Evolutionary conservation across 2,888 invertebrate genomes (phyloP), one percentile per base, ranked within the genome.

Genomic region (Malachius bipustulatus): DNA sequence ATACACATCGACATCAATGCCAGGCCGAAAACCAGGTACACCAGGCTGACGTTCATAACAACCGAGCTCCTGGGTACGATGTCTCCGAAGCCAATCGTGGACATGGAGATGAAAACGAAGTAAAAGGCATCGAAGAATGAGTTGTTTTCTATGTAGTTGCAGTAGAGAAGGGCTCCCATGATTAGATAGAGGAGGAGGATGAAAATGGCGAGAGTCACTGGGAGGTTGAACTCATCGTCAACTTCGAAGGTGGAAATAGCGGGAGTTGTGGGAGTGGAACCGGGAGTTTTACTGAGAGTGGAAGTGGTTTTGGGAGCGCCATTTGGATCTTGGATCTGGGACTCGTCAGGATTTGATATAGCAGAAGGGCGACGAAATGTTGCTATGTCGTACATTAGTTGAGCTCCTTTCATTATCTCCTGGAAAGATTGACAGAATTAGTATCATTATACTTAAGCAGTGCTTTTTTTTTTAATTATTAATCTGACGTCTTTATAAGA

Each of bases 1-100:
- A 97, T 88, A 61, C 90, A 89, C 93, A 96, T 94, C 46, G 94
- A 90, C 33, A 94, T 94, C 12, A 97, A 67, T 1, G 96, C 89
- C 39, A 97, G 67, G 4, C 97, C 97, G 51, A 97, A 88, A 13
- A 96, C 81, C 36, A 97, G 67, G 57, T 97, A 94, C 30, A 93
- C 71, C 50, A 93, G 91, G 24, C 90, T 88, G 36, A 82, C 74
- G 70, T 96, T 82, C 78, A 96, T 88, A 50, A 74, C 77, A 46
- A 77, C 70, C 1, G 91, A 90, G 36, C 57, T 41, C 58, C 82
- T 72, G 1, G 93, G 93, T 0, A 91, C 84, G 42, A 82, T 71
- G 64, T 94, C 93, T 2, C 93, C 93, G 49, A 94, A 85, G n/a
- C 96, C 96, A 38, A 97, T 93, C 1, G 96, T 97, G 1, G 90